Conservation (phyloP, 2,113 vertebrate genomes). For the Alaudala cheleensis region DNA sequence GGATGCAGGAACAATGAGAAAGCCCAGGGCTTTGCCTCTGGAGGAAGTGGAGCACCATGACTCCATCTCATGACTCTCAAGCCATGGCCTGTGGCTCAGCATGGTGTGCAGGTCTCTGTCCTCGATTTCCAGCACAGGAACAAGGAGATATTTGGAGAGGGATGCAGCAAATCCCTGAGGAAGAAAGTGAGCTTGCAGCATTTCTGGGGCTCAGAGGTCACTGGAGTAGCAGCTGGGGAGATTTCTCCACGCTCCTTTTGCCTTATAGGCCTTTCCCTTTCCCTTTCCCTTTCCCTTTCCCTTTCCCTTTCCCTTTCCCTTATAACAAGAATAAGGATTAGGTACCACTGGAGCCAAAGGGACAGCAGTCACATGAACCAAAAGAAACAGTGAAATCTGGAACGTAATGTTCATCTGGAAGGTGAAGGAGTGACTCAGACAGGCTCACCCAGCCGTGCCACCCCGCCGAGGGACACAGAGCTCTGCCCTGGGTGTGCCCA, state of each 20-base stretch:
- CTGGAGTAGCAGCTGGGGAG: not conserved
- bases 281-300: too few species aligned
- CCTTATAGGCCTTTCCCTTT: not conserved
- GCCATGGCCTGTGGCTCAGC: not conserved
- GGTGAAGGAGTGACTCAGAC: rapidly evolving
- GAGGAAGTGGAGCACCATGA: not conserved
- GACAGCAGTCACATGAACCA: not conserved
- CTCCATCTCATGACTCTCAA: not conserved
- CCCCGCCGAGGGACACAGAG: rapidly evolving
- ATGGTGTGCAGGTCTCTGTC: not conserved
- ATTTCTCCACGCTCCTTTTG: not conserved
- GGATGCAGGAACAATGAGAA: not conserved
- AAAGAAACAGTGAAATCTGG: not conserved
- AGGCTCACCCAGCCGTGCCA: not conserved
- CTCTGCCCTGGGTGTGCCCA: not conserved
- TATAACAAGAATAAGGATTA: not conserved
- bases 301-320: not conserved
- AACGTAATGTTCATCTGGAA: not conserved
- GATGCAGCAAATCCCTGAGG: not conserved
- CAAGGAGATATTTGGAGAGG: not conserved
- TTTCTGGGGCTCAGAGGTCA: not conserved
- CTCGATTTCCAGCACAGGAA: not conserved
- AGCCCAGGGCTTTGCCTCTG: not conserved
- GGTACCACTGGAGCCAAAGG: not conserved
- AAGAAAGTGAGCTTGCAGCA: not conserved